These are phyloP conservation scores for Accipiter virgatus DNA, from an alignment of 2,113 vertebrate species.

Conservation along the genomic window DNA sequence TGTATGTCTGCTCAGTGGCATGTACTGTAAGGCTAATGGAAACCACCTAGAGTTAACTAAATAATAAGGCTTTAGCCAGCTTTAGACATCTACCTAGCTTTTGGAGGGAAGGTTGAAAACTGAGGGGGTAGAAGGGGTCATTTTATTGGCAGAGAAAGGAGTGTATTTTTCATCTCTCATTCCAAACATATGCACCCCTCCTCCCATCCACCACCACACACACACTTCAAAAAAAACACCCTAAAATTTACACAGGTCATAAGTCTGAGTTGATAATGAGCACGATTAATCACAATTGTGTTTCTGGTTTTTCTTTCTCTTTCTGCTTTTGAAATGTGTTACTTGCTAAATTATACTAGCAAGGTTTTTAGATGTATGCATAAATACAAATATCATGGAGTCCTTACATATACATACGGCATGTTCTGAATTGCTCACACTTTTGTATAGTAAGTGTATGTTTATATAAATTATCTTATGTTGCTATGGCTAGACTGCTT, in stretches of 20 bases:
- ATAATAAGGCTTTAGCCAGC: conserved; percentile 63
- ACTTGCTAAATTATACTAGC: conserved; percentile 16
- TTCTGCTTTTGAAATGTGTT: conserved; percentile 47
- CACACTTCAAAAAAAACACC: conserved; percentile 28
- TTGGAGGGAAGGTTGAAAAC: conserved; percentile 23
- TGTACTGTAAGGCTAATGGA: conserved; percentile 62
- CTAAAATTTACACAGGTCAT: conserved; percentile 31
- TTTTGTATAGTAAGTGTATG: neutral
- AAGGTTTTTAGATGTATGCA: neutral
- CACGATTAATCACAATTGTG: conserved; percentile 65
- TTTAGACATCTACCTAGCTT: conserved; percentile 56
- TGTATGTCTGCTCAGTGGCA: conserved; percentile 71
- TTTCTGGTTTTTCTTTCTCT: conserved; percentile 19
- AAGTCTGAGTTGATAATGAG: conserved; percentile 59
- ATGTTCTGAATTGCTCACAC: neutral
- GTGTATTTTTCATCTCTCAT: conserved; percentile 42
- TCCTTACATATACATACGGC: neutral
- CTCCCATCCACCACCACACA: conserved; percentile 32
- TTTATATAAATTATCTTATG: neutral
- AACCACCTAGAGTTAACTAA: conserved; percentile 61
- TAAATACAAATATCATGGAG: neutral
- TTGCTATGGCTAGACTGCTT: conserved; percentile 5
- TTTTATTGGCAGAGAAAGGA: conserved; percentile 25
- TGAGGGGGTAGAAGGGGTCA: neutral
- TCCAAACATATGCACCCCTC: conserved; percentile 33